Evolutionary conservation across 2,888 invertebrate species (phyloP).

Genomic region (Steinernema scapterisci): DNA sequence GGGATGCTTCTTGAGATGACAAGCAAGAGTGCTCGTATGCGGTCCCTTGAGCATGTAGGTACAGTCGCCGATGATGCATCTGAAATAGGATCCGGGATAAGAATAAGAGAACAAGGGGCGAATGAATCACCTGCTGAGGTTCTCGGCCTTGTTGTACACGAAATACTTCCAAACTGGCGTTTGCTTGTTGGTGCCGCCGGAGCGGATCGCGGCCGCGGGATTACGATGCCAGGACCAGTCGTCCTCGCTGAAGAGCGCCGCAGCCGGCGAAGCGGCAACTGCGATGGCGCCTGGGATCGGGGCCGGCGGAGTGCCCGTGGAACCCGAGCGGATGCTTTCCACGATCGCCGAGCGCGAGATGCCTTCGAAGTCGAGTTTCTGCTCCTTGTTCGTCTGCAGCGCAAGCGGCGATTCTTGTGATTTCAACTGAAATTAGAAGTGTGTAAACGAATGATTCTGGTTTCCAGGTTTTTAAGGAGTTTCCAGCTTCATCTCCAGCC

Average conservation of each 20-base stretch:
- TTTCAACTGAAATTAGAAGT: not conserved
- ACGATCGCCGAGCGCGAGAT: constrained; percentile 6
- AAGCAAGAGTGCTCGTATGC: constrained; percentile 64
- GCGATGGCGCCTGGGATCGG: constrained; percentile 62
- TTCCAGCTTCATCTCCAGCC: not conserved
- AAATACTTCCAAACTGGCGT: constrained; percentile 68
- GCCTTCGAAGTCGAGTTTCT: constrained; percentile 4
- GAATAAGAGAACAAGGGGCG: not conserved
- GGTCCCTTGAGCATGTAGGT: constrained; percentile 66
- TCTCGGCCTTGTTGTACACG: constrained; percentile 65
- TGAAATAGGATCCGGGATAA: constrained; percentile 36
- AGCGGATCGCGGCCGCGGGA: constrained; percentile 65
- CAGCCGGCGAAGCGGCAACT: constrained; percentile 64
- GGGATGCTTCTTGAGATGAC: constrained; percentile 65
- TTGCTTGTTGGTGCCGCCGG: constrained; percentile 66
- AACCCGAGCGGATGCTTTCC: not conserved
- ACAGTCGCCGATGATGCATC: constrained; percentile 65
- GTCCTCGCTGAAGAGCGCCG: constrained; percentile 59
- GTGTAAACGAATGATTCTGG: not conserved
- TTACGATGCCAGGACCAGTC: constrained; percentile 67
- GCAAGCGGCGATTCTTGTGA: constrained; percentile 8
- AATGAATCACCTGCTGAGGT: constrained; percentile 54
- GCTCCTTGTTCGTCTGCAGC: constrained; percentile 1
- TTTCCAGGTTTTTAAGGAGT: not conserved
- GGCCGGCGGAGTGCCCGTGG: constrained; percentile 32